Evolutionary conservation across 2,797 vertebrate genomes (phyloP).

Genomic region (Hybognathus amarus): DNA sequence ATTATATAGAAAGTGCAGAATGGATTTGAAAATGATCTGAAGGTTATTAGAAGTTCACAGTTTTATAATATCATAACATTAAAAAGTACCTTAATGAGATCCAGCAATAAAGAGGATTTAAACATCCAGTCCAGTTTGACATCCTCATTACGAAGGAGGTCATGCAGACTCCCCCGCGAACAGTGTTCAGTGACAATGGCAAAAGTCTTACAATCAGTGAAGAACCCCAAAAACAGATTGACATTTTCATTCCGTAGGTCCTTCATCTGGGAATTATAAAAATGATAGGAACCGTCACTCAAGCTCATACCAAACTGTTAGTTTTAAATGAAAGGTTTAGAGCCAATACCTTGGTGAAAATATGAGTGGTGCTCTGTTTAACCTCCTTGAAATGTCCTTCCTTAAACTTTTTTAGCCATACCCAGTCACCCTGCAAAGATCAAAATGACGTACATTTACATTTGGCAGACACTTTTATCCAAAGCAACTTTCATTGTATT

Average conservation of each 20-base stretch:
- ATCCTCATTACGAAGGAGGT: constrained; percentile 84
- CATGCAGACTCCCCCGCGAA: constrained; percentile 83
- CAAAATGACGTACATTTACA: neutral
- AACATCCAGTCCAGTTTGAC: constrained; percentile 91
- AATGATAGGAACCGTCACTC: neutral
- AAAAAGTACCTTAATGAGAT: constrained; percentile 82
- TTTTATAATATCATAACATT: neutral
- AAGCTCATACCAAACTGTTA: neutral
- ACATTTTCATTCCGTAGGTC: constrained; percentile 86
- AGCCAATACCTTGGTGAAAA: constrained; percentile 85
- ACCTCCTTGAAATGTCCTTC: constrained; percentile 77
- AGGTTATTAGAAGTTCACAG: neutral
- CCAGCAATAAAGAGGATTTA: constrained; percentile 84
- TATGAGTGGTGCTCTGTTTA: constrained; percentile 79
- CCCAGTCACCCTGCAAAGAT: constrained; percentile 86
- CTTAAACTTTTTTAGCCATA: constrained; percentile 90
- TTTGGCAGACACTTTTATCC: neutral
- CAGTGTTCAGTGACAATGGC: constrained; percentile 86
- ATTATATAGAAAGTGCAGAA: constrained; percentile 1
- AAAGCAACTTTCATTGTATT: neutral
- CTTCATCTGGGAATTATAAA: constrained; percentile 77
- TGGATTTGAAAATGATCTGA: neutral
- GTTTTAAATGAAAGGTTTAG: neutral
- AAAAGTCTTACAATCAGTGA: constrained; percentile 77
- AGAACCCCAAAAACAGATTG: constrained; percentile 85